A percentile compares a stretch with the other conserved stretches of the same genome.
Conservation (phyloP, 2,888 invertebrate genomes). For the Orthosia gracilis region DNA sequence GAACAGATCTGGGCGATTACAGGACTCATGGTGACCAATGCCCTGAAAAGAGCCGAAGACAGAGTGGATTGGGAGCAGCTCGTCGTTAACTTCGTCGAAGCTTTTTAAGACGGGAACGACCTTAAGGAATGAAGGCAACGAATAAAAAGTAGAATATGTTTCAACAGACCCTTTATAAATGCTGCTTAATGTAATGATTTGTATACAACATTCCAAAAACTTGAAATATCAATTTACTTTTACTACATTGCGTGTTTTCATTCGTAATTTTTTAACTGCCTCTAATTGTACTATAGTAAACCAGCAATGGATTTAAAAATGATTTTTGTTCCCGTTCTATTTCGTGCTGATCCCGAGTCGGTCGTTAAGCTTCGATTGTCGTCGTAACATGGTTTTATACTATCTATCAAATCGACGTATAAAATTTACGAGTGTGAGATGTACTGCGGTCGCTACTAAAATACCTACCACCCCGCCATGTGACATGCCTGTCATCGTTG, state of each 20-base stretch:
- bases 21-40: too few species aligned
- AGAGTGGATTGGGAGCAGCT: too few species aligned
- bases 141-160: too few species aligned
- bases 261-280: background rate
- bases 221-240: background rate
- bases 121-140: too few species aligned
- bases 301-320: conserved; percentile 35
- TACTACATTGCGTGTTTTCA: conserved; percentile 23
- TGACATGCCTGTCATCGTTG: too few species aligned
- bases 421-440: conserved; percentile 59
- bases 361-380: conserved; percentile 61
- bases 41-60: too few species aligned
- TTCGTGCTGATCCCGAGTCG: conserved; percentile 44
- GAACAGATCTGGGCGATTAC: too few species aligned
- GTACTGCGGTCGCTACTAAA: conserved; percentile 46
- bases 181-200: conserved; percentile 30
- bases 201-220: background rate
- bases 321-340: conserved; percentile 27
- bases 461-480: conserved; percentile 8
- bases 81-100: too few species aligned
- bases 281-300: conserved; percentile 10
- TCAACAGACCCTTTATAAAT: background rate
- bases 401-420: conserved; percentile 64
- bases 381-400: conserved; percentile 65
- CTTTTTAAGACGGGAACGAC: too few species aligned